These are phyloP conservation scores for Conistra vaccinii DNA, from an alignment of 2,888 invertebrate genomes.

Conservation along the genomic window DNA sequence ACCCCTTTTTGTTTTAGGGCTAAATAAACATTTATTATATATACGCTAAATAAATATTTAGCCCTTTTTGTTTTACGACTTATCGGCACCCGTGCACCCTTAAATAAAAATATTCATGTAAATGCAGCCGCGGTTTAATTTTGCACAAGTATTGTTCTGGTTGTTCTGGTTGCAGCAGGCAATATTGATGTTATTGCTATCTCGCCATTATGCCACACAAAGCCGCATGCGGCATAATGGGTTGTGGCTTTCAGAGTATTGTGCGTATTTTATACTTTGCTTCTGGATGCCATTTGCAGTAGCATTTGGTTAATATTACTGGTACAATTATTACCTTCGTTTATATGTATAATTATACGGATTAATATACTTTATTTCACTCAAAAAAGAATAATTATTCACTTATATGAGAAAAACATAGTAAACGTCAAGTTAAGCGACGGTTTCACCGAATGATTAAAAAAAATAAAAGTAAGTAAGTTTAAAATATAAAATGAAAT, in stretches of 20 bases:
- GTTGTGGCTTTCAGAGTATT: slow-evolving; percentile 9
- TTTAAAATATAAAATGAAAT: too few relatives aligned
- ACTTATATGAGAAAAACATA: background rate
- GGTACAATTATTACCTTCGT: background rate
- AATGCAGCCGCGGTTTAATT: slow-evolving; percentile 15
- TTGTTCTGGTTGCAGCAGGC: background rate
- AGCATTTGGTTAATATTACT: background rate
- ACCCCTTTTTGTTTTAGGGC: too few relatives aligned
- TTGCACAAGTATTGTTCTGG: slow-evolving; percentile 7
- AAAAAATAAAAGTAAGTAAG: too few relatives aligned
- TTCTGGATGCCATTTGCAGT: background rate
- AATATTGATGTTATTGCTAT: slow-evolving; percentile 22
- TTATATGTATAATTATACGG: background rate
- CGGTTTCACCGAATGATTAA: too few relatives aligned
- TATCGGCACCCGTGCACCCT: too few relatives aligned
- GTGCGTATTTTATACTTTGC: background rate
- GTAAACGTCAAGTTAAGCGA: too few relatives aligned
- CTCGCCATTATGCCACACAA: background rate
- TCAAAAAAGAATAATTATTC: background rate
- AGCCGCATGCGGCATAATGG: background rate
- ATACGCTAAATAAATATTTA: too few relatives aligned
- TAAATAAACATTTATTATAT: too few relatives aligned
- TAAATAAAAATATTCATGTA: too few relatives aligned
- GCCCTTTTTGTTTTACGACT: too few relatives aligned
- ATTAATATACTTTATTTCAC: background rate